phyloP scores from a whole-genome alignment of 92 coral and sea anemone genomes.

The Isaurus tuberculatus region DNA sequence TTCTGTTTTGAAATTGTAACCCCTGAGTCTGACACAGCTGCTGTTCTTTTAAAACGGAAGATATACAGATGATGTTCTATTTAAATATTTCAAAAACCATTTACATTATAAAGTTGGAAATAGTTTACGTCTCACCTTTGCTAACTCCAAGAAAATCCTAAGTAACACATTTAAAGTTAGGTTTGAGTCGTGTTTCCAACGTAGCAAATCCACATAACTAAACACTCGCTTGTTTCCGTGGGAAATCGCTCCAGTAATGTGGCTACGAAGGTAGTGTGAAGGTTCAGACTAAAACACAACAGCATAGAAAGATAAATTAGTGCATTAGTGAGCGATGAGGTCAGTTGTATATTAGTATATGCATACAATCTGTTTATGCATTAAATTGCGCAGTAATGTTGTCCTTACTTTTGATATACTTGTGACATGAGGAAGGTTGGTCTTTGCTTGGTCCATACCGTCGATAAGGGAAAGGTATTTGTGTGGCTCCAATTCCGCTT shows the following conservation, averaged over 20 bases:
- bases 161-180: slow-evolving; percentile 42
- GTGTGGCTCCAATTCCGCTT: slow-evolving; percentile 34
- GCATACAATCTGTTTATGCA: too few species aligned
- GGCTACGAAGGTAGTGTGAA: slow-evolving; percentile 42
- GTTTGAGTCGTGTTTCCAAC: slow-evolving; percentile 53
- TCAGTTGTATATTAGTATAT: too few species aligned
- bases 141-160: background rate
- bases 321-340: too few species aligned
- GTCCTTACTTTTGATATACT: slow-evolving; percentile 10
- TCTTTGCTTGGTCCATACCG: slow-evolving; percentile 45
- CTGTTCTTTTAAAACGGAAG: too few species aligned
- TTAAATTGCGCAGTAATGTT: too few species aligned
- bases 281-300: background rate
- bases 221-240: slow-evolving; percentile 46
- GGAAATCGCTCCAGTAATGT: slow-evolving; percentile 59
- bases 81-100: too few species aligned
- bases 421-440: slow-evolving; percentile 26
- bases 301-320: too few species aligned
- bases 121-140: slow-evolving; percentile 17
- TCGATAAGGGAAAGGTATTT: background rate
- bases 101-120: too few species aligned
- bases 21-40: too few species aligned
- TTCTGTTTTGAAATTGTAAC: too few species aligned
- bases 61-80: too few species aligned
- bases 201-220: slow-evolving; percentile 42